These are phyloP conservation scores for Amyelois transitella DNA, from an alignment of 1,140 invertebrate species.

Conservation along the genomic window DNA sequence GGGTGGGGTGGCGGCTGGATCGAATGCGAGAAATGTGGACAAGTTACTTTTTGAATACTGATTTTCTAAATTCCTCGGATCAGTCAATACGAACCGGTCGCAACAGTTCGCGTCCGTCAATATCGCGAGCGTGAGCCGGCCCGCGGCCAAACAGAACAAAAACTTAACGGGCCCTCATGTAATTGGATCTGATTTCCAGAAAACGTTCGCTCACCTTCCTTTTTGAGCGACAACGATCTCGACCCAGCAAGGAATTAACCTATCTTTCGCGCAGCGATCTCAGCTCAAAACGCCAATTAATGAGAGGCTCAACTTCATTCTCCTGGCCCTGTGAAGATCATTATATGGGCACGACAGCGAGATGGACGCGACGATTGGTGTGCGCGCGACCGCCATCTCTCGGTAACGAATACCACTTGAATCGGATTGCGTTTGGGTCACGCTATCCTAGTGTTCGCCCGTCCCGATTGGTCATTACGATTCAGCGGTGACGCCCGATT, in stretches of 20 bases:
- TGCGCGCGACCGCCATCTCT: constrained; percentile 60
- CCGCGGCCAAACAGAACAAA: constrained; percentile 67
- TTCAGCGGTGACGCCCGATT: constrained; percentile 54
- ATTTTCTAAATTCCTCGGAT: constrained; percentile 33
- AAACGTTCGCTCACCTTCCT: constrained; percentile 70
- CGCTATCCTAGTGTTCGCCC: constrained; percentile 66
- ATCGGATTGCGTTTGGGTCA: constrained; percentile 72
- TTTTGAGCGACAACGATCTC: constrained; percentile 73
- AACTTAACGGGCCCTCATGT: constrained; percentile 67
- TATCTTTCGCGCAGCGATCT: constrained; percentile 71
- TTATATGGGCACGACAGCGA: constrained; percentile 73
- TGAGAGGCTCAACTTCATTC: constrained; percentile 74
- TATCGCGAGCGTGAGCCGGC: constrained; percentile 47
- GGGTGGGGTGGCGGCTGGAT: constrained; percentile 58
- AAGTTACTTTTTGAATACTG: constrained; percentile 12
- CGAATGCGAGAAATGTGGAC: constrained; percentile 50
- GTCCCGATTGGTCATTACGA: constrained; percentile 63
- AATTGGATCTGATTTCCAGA: constrained; percentile 74
- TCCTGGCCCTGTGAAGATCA: constrained; percentile 72
- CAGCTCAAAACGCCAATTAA: constrained; percentile 73
- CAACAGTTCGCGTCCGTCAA: constrained; percentile 51
- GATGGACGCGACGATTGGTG: constrained; percentile 71
- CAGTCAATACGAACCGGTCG: constrained; percentile 36
- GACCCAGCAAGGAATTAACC: constrained; percentile 69
- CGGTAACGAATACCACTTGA: constrained; percentile 66